Evolutionary conservation across 2,797 vertebrate species (phyloP).

Genomic region (Podarcis lilfordi): DNA sequence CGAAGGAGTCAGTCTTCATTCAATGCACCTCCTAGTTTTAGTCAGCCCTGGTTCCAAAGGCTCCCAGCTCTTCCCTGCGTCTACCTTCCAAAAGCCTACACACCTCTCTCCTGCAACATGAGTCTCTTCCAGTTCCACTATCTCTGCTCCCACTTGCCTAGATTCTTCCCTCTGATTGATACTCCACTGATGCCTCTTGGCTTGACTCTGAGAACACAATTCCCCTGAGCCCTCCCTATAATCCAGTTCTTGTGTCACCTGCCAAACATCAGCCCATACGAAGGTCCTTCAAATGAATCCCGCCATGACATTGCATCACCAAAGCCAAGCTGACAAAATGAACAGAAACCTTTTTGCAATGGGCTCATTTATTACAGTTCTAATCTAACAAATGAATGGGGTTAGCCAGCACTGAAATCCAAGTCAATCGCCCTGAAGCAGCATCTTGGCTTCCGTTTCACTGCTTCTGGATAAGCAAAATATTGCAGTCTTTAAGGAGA

Average conservation of each 20-base stretch:
- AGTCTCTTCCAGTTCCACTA: not conserved
- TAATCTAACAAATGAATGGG: not conserved
- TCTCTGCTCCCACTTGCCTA: no score
- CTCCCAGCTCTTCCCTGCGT: not conserved
- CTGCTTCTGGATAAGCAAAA: not conserved
- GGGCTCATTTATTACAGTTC: not conserved
- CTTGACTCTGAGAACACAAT: not conserved
- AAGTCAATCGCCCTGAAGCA: not conserved
- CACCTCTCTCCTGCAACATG: not conserved
- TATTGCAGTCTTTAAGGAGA: not conserved
- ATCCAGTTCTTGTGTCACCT: not conserved
- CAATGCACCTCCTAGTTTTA: no score
- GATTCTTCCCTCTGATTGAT: no score
- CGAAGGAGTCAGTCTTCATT: no score
- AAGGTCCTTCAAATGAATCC: not conserved
- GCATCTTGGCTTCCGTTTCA: not conserved
- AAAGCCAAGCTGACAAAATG: not conserved
- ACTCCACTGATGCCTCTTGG: not conserved
- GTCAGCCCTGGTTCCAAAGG: no score
- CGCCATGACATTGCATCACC: not conserved
- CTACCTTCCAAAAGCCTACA: not conserved
- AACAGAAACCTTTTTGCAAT: not conserved
- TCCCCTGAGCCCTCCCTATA: not conserved
- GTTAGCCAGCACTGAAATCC: not conserved
- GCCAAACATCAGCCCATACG: not conserved